phyloP scores from a whole-genome alignment of 2,113 vertebrate genomes.

The Hydrolagus affinis region DNA sequence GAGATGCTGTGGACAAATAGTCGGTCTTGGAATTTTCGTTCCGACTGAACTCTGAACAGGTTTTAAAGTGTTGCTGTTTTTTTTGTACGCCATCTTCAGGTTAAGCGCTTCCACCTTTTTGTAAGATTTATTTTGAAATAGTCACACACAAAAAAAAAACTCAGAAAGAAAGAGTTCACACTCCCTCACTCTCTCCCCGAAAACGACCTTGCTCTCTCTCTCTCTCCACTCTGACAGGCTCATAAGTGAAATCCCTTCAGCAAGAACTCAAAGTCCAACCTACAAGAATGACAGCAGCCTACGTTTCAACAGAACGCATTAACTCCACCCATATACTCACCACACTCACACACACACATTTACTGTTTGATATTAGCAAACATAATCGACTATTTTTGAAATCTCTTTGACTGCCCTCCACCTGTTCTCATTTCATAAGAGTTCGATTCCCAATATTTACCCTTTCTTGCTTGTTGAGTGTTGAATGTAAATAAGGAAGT shows the following conservation, averaged over 20 bases:
- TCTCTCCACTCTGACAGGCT: neutral
- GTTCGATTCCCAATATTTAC: too few species aligned
- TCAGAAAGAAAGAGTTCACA: too few species aligned
- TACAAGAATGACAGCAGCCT: neutral
- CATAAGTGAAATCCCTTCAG: neutral
- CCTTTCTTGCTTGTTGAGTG: too few species aligned
- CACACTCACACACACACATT: neutral
- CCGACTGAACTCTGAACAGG: too few species aligned
- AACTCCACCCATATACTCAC: neutral
- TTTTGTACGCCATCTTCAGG: too few species aligned
- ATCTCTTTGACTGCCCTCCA: neutral
- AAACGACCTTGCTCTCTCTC: neutral
- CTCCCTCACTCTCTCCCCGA: neutral
- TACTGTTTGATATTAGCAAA: neutral
- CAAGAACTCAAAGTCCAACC: neutral
- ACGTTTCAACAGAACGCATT: neutral
- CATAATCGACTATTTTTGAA: neutral
- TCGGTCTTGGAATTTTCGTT: too few species aligned
- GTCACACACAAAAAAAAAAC: too few species aligned
- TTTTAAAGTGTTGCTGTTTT: too few species aligned
- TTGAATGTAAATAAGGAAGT: neutral
- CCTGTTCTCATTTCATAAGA: too few species aligned
- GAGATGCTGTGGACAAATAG: too few species aligned
- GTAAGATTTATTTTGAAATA: too few species aligned
- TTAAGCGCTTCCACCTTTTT: too few species aligned